Evolutionary conservation across 2,888 invertebrate genomes (phyloP), one percentile per base, ranked within the genome.

Genomic region (Polylopha cassiicola): DNA sequence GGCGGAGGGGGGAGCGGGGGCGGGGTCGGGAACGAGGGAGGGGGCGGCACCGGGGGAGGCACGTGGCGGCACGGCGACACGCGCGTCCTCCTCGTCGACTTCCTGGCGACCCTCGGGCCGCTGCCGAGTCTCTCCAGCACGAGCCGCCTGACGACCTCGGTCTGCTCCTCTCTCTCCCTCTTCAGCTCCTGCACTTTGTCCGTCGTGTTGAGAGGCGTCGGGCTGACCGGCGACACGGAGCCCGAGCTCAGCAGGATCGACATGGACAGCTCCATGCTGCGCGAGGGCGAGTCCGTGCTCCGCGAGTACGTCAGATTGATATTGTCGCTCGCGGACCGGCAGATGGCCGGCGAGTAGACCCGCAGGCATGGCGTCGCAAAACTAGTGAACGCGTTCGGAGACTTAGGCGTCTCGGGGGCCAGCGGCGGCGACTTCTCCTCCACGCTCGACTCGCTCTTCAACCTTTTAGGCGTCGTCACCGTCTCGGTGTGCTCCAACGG

Each of bases 151-250:
- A 95, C 92, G 14, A 95, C 86, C 65, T 91, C 92, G 48, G 94
- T 95, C 72, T 95, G 94, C 61, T 93, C 92, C 21, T 91, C 92
- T 37, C 94, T 87, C 65, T 94, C 94, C 61, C 92, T 89, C 47
- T 91, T 91, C 18, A 95, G 87, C 75, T 93, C 92, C 65, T 94
- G 92, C 37, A 92, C 86, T 64, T 91, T 92, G 39, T 89, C 86
- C 1, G 87, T 88, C 2, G 90, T 87, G 22, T 72, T 73, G 7
- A 48, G 39, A 31, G 89, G 82, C 39, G 84, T 71, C 0, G 87
- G 69, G 65, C 59, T 85, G 61, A 56, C 57, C 1, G 75, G 69
- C 3, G 74, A 71, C 20, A 66, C 44, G 1, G 76, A 72, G 0
- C 65, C 71, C 3, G 75, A 70, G 43, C 73, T 73, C 13, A 72